A percentile compares a stretch with the other conserved stretches of the same genome.
These are phyloP conservation scores for Aphaenogaster rudis DNA, from an alignment of 1,140 invertebrate genomes.

Conservation along the genomic window DNA sequence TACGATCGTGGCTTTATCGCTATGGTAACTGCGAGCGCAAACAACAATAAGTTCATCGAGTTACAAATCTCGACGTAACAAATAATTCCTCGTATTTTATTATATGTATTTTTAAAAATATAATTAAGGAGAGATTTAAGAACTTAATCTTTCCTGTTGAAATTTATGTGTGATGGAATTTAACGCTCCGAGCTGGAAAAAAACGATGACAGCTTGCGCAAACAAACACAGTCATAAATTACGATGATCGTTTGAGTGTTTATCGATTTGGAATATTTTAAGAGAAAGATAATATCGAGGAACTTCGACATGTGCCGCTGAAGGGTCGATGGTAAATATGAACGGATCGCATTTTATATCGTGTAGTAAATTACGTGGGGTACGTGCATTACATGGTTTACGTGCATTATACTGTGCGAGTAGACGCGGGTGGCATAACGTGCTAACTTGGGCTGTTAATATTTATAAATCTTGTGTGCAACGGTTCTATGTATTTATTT, in stretches of 20 bases:
- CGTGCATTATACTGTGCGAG: conserved; percentile 18
- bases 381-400: conserved; percentile 18
- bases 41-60: conserved; percentile 1
- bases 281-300: conserved; percentile 9
- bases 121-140: background rate
- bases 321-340: conserved; percentile 25
- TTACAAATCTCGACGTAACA: background rate
- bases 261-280: background rate
- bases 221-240: conserved; percentile 14
- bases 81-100: background rate
- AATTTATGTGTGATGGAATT: background rate
- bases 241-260: background rate
- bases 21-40: background rate
- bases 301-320: background rate
- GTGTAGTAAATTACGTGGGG: conserved; percentile 23
- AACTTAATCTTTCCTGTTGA: background rate
- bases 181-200: background rate
- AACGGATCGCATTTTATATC: conserved; percentile 10
- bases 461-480: conserved; percentile 52
- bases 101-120: background rate
- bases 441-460: conserved; percentile 58
- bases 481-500: conserved; percentile 45
- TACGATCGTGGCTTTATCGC: background rate
- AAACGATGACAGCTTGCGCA: background rate
- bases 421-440: conserved; percentile 31